These are phyloP conservation scores for Aldrovandia affinis DNA, from an alignment of 2,797 vertebrate species.

Conservation along the genomic window DNA sequence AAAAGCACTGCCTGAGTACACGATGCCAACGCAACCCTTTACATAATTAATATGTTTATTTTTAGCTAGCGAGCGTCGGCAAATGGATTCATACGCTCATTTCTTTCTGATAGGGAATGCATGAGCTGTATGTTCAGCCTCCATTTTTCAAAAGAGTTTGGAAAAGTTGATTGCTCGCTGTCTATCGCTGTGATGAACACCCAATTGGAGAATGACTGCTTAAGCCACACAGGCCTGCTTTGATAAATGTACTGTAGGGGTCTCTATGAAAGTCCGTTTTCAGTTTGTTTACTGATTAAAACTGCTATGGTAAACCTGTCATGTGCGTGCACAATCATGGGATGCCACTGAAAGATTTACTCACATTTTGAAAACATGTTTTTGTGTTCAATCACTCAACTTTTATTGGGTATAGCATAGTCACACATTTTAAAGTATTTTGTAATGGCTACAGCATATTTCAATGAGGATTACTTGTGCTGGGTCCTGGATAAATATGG, in stretches of 20 bases:
- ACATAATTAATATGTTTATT: slow-evolving; percentile 27
- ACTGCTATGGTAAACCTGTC: neutral
- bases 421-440: neutral
- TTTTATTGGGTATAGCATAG: no score
- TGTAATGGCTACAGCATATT: neutral
- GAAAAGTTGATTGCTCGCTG: neutral
- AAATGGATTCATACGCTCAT: neutral
- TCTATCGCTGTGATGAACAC: neutral
- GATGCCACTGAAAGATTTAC: no score
- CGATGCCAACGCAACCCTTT: slow-evolving; percentile 25
- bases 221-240: neutral
- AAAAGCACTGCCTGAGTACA: slow-evolving; percentile 14
- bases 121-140: neutral
- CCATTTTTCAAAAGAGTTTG: neutral
- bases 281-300: neutral
- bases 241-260: neutral
- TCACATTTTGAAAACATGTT: no score
- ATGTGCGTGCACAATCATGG: no score
- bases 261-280: neutral
- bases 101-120: neutral
- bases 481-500: neutral
- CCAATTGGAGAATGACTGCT: neutral
- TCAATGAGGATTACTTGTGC: neutral
- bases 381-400: no score
- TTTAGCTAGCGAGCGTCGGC: slow-evolving; percentile 9